Percentiles rank a stretch among this genome's conserved stretches.
phyloP scores from a whole-genome alignment of 2,113 vertebrate genomes.

The Nymphicus hollandicus region DNA sequence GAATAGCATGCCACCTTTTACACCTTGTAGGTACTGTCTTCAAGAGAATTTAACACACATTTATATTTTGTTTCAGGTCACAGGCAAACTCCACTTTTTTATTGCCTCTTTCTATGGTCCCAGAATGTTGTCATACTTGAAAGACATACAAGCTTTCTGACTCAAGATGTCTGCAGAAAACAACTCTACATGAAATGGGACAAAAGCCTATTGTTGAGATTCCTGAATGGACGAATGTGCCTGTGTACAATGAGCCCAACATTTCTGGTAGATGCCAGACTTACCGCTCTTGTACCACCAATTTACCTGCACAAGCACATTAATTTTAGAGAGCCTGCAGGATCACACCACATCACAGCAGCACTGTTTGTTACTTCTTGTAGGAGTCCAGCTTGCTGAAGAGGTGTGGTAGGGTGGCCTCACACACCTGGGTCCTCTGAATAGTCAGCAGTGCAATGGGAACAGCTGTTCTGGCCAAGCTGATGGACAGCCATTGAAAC shows the following conservation, averaged over 20 bases:
- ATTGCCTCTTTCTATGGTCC: not conserved
- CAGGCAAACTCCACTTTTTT: not conserved
- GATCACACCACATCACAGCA: not conserved
- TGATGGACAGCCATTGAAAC: not conserved
- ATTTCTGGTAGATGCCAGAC: not conserved
- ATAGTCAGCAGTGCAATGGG: not conserved
- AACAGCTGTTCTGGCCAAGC: not conserved
- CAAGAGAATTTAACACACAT: not conserved
- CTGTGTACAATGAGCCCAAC: not conserved
- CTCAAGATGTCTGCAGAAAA: not conserved
- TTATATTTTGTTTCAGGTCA: not conserved
- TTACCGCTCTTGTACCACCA: not conserved
- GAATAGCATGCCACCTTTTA: not conserved
- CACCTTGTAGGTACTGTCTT: not conserved
- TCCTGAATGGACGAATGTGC: not conserved
- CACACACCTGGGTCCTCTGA: not conserved
- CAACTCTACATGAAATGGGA: not conserved
- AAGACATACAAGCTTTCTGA: rapidly evolving
- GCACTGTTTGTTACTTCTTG: not conserved
- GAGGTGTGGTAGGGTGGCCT: not conserved
- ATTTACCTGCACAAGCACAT: not conserved
- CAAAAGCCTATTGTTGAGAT: not conserved
- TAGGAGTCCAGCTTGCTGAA: not conserved
- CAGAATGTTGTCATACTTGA: rapidly evolving
- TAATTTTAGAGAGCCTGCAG: not conserved